Conservation (phyloP, 1,140 invertebrate genomes). For the roundworm (Caenorhabditis elegans) region DNA sequence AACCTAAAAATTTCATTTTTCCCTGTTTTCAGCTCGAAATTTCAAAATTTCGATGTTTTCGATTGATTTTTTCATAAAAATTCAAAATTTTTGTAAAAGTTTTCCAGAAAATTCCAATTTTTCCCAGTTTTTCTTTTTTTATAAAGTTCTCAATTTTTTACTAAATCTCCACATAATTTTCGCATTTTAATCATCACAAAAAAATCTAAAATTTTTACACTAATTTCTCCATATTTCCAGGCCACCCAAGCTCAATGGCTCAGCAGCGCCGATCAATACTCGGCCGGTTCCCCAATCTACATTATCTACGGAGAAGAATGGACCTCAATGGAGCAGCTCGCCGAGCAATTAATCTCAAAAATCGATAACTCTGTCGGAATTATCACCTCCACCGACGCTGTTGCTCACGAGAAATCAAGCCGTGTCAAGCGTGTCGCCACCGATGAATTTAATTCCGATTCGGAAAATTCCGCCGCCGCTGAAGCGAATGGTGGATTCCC, state of each 20-base stretch:
- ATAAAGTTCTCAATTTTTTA: too few relatives aligned
- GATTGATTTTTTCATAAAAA: too few relatives aligned
- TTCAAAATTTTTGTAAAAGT: too few relatives aligned
- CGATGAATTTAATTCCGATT: neutral
- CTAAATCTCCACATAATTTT: too few relatives aligned
- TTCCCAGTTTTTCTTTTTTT: too few relatives aligned
- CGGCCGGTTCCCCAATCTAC: neutral
- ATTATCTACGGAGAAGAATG: conserved; percentile 31
- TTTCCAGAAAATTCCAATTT: too few relatives aligned
- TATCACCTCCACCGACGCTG: neutral
- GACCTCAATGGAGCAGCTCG: conserved; percentile 11
- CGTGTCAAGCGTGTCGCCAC: conserved; percentile 24
- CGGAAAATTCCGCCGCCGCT: neutral
- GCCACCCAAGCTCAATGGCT: neutral
- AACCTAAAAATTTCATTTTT: too few relatives aligned
- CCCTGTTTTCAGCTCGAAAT: neutral
- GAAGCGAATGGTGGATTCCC: neutral
- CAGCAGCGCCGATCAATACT: neutral
- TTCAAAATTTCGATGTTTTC: too few relatives aligned
- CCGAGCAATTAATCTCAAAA: neutral
- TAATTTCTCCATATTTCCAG: neutral
- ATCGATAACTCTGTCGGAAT: neutral
- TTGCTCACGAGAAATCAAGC: neutral
- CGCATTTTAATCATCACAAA: too few relatives aligned
- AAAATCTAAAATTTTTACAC: too few relatives aligned